Conservation (phyloP, 2,113 vertebrate genomes). For the Myiozetetes cayanensis region DNA sequence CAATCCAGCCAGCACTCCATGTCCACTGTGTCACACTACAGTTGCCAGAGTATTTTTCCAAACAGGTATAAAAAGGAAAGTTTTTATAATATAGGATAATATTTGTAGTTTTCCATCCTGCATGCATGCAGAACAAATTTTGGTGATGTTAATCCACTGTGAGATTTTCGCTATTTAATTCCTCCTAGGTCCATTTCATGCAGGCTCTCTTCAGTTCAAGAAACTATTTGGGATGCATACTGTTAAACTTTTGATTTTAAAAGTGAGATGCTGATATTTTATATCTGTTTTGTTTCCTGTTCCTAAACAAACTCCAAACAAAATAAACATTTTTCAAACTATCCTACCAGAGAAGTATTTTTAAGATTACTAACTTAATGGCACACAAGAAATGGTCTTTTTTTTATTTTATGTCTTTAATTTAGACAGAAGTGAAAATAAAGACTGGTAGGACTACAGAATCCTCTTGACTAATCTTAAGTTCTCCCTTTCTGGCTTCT, state of each 20-base stretch:
- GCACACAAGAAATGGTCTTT: background rate
- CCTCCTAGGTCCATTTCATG: background rate
- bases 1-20: conserved; percentile 81
- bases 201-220: background rate
- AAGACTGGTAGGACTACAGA: background rate
- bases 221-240: background rate
- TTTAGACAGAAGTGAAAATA: background rate
- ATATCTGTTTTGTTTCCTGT: background rate
- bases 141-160: background rate
- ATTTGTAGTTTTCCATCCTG: background rate
- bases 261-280: background rate
- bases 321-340: background rate
- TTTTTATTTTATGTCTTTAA: background rate
- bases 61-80: conserved; percentile 77
- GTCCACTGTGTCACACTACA: conserved; percentile 86
- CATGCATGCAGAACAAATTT: background rate
- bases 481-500: background rate
- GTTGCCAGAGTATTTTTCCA: conserved; percentile 88
- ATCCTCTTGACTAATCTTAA: background rate
- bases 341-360: background rate
- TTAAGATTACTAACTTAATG: background rate
- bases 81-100: background rate
- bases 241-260: background rate
- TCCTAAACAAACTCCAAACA: background rate
- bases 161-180: background rate